phyloP scores from a whole-genome alignment of 2,797 vertebrate genomes.

The Falco concolor region DNA sequence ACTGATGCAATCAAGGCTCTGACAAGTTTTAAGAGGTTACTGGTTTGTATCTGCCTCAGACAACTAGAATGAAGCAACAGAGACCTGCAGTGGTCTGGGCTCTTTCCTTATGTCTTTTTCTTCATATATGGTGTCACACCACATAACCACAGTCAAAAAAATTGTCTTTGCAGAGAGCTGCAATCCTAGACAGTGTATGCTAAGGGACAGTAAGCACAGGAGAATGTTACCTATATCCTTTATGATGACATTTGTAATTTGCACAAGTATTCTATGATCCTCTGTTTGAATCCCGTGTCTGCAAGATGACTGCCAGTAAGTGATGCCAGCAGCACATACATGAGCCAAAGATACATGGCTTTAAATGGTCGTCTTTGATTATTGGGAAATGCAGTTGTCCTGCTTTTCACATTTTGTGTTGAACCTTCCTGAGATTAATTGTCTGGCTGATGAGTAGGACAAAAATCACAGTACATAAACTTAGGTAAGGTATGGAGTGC shows the following conservation, averaged over 20 bases:
- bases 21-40: constrained; percentile 1
- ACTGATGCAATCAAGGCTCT: not conserved
- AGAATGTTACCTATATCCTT: not conserved
- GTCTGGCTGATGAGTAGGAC: not conserved
- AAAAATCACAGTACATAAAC: not conserved
- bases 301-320: not conserved
- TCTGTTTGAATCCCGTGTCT: not conserved
- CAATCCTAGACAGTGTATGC: not conserved
- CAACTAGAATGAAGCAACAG: not conserved
- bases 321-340: not conserved
- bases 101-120: not conserved
- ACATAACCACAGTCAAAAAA: constrained; percentile 23
- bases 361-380: not conserved
- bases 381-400: not conserved
- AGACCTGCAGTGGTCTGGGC: not conserved
- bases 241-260: not conserved
- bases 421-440: not conserved
- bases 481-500: not conserved
- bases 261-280: not conserved
- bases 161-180: constrained; percentile 22
- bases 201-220: not conserved
- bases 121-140: not conserved
- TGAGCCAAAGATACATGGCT: not conserved
- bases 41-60: constrained; percentile 19
- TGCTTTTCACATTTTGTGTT: not conserved